Base-by-base conservation (phyloP, 2,888 invertebrate genomes). In the Meiosimyza decipiens region DNA sequence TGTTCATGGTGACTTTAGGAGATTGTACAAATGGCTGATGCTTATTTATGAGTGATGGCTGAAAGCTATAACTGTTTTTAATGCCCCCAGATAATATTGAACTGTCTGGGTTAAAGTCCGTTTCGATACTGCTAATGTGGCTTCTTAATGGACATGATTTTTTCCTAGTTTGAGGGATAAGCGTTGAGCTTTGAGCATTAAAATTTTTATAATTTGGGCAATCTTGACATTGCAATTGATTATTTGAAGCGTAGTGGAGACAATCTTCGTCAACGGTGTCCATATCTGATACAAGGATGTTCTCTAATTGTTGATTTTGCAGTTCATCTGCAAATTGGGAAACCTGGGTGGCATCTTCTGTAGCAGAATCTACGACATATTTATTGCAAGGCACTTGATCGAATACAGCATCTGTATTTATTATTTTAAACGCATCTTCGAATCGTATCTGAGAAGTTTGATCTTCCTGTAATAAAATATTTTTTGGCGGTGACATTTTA, bases 211-310 rank as follows among this genome's bases (percentile, higher is more conserved):
- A 49, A 16, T 55, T 72, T 18, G 55, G 28, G 4, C 66, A 69
- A 22, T 74, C 73, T 18, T 75, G 65, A 22, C 75, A 78, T 22
- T 79, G 77, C 12, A 59, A 50, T 22, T 77, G 76, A 33, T 33
- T 69, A 74, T 74, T 74, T 54, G 76, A 76, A 73, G 86, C 86
- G 75, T 83, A 82, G 81, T 86, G 84, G 74, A 86, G 74, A 79
- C 85, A 86, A 62, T 86, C 83, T 80, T 86, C 86, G 70, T 86
- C 84, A 16, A 86, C 83, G 78, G 86, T 85, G 67, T 82, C 83
- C 18, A 82, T 81, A 74, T 84, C 83, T 15, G 80, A 79, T 74
- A 85, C 82, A 65, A 79, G 80, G 40, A 78, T 79, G 71, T 79
- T 79, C 52, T 83, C 80, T 71, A 73, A 78, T 65, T 80, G 75